phyloP scores from a whole-genome alignment of 2,113 vertebrate genomes.

The Callaeas wilsoni region DNA sequence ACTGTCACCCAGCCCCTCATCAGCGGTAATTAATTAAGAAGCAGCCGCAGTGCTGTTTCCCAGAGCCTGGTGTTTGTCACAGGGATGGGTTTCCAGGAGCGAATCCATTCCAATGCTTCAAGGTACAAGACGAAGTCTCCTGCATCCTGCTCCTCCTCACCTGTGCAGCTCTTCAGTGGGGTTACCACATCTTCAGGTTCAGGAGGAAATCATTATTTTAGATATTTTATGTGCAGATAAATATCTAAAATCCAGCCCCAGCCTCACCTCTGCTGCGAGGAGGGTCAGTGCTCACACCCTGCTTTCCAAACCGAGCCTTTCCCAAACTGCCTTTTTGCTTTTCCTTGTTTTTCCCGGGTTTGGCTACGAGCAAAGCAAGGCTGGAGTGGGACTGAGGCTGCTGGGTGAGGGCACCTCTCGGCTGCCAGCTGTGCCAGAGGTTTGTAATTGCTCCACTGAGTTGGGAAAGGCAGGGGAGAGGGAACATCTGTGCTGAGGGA shows the following conservation, averaged over 20 bases:
- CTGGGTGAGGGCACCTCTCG: background rate
- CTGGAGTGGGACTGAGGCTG: background rate
- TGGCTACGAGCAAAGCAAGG: background rate
- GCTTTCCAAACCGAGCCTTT: background rate
- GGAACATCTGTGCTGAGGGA: background rate
- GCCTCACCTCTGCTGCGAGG: background rate
- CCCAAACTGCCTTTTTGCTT: background rate
- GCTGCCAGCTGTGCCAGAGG: background rate
- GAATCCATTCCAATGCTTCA: rapidly evolving
- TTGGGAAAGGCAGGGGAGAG: background rate
- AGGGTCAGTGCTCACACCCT: background rate
- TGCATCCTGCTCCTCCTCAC: background rate
- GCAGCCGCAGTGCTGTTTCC: background rate
- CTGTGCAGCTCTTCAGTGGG: background rate
- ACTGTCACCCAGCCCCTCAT: background rate
- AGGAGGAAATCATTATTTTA: background rate
- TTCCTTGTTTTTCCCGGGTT: background rate
- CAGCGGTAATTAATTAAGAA: background rate
- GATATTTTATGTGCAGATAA: background rate
- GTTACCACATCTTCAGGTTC: rapidly evolving
- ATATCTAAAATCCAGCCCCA: background rate
- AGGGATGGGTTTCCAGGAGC: background rate
- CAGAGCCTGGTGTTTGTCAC: background rate
- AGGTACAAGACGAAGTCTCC: background rate
- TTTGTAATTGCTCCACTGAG: background rate